Evolutionary conservation across 1,140 invertebrate species (phyloP).

Genomic region (Ostrea edulis): DNA sequence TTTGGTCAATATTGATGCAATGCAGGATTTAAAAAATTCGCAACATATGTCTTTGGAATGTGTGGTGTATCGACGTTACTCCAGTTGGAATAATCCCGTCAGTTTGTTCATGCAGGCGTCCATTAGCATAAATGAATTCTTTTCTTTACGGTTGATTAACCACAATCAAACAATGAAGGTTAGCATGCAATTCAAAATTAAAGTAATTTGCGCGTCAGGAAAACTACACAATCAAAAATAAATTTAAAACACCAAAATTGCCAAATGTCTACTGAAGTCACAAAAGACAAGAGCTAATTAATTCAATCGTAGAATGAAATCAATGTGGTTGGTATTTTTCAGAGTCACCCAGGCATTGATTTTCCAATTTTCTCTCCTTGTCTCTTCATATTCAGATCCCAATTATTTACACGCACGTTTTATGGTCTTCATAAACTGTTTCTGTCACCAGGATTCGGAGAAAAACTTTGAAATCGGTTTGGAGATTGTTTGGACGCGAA

Average conservation of each 20-base stretch:
- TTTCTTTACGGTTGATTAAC: too few species aligned
- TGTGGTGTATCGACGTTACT: too few species aligned
- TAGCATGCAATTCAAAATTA: too few species aligned
- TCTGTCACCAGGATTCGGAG: conserved; percentile 7
- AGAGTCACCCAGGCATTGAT: neutral
- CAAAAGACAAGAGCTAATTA: neutral
- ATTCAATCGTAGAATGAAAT: neutral
- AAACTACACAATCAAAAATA: too few species aligned
- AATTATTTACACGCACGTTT: conserved; percentile 23
- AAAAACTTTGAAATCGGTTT: conserved; percentile 3
- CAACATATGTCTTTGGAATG: too few species aligned
- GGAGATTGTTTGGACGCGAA: conserved; percentile 27
- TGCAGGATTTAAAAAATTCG: too few species aligned
- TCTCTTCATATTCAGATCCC: neutral
- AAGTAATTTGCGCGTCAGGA: too few species aligned
- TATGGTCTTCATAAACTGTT: conserved; percentile 22
- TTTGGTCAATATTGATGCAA: too few species aligned
- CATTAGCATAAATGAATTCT: too few species aligned
- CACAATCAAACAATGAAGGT: too few species aligned
- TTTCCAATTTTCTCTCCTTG: conserved; percentile 8
- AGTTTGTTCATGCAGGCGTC: too few species aligned
- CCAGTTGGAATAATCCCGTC: too few species aligned
- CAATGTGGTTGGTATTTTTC: neutral
- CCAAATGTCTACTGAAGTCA: neutral
- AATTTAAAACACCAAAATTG: neutral